Evolutionary conservation across 1,140 invertebrate genomes (phyloP).

Genomic region (Zaprionus taronus): DNA sequence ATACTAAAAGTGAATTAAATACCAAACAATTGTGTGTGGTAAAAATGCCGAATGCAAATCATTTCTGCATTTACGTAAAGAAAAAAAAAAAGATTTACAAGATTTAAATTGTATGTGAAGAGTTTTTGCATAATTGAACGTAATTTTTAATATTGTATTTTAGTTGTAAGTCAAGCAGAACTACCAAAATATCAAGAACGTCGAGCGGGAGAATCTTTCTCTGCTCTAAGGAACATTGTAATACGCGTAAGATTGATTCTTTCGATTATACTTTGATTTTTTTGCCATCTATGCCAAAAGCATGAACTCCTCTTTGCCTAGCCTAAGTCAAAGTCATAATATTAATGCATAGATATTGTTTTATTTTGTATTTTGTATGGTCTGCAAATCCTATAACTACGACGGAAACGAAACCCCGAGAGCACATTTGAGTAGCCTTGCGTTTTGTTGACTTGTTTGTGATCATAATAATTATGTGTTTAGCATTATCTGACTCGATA

Average conservation of each 20-base stretch:
- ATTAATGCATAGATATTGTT: slow-evolving; percentile 58
- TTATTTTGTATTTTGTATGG: slow-evolving; percentile 40
- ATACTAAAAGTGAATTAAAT: slow-evolving; percentile 34
- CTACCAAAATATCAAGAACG: slow-evolving; percentile 68
- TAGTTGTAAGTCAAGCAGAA: slow-evolving; percentile 61
- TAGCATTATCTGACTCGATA: slow-evolving; percentile 51
- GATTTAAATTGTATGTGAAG: slow-evolving; percentile 35
- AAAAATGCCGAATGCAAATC: slow-evolving; percentile 40
- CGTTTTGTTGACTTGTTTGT: slow-evolving; percentile 57
- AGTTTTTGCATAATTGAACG: slow-evolving; percentile 56
- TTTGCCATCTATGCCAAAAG: slow-evolving; percentile 78
- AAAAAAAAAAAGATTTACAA: slow-evolving; percentile 24
- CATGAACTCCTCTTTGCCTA: slow-evolving; percentile 65
- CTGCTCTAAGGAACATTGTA: background rate
- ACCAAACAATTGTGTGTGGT: slow-evolving; percentile 37
- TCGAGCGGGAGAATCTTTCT: slow-evolving; percentile 4
- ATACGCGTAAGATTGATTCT: slow-evolving; percentile 31
- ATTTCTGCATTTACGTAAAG: slow-evolving; percentile 51
- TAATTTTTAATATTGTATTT: slow-evolving; percentile 73
- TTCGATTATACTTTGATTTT: slow-evolving; percentile 35
- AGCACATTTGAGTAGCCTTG: slow-evolving; percentile 27
- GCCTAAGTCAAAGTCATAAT: slow-evolving; percentile 79
- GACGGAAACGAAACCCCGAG: slow-evolving; percentile 18
- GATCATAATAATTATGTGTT: slow-evolving; percentile 63
- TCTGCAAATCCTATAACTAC: slow-evolving; percentile 48